phyloP scores from a whole-genome alignment of 1,140 invertebrate species.

The Lanistes nyassanus region DNA sequence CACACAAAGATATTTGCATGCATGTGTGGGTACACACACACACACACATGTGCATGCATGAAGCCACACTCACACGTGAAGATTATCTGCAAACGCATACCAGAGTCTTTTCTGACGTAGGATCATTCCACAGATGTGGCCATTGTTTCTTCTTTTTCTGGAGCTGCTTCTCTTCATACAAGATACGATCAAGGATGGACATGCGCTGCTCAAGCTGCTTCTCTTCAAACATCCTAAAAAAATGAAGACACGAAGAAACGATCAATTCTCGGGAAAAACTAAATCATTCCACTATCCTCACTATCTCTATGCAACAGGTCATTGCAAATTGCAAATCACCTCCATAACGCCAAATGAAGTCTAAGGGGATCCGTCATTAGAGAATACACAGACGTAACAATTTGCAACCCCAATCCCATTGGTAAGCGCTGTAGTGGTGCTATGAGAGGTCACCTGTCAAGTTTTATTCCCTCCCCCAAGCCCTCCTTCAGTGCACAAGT shows the following conservation, averaged over 20 bases:
- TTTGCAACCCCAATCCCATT: no score
- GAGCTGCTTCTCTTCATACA: conserved; percentile 60
- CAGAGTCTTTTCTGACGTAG: conserved; percentile 52
- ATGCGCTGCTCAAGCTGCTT: conserved; percentile 53
- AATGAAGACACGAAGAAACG: neutral
- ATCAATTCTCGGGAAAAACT: conserved; percentile 1
- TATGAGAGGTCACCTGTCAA: no score
- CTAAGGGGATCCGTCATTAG: no score
- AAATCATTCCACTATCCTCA: neutral
- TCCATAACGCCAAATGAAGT: no score
- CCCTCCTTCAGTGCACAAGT: no score
- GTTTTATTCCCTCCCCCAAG: no score
- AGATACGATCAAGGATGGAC: conserved; percentile 58
- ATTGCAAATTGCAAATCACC: no score
- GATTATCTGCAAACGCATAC: conserved; percentile 27
- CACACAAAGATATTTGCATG: no score
- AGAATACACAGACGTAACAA: no score
- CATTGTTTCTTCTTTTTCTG: conserved; percentile 58
- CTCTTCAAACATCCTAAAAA: conserved; percentile 51
- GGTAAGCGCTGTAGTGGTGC: no score
- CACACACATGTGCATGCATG: neutral
- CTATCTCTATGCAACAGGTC: no score
- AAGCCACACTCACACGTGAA: neutral
- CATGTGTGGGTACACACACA: no score
- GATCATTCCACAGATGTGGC: conserved; percentile 56